Evolutionary conservation across 2,797 vertebrate genomes (phyloP).

Genomic region (Spinus olivaceus): DNA sequence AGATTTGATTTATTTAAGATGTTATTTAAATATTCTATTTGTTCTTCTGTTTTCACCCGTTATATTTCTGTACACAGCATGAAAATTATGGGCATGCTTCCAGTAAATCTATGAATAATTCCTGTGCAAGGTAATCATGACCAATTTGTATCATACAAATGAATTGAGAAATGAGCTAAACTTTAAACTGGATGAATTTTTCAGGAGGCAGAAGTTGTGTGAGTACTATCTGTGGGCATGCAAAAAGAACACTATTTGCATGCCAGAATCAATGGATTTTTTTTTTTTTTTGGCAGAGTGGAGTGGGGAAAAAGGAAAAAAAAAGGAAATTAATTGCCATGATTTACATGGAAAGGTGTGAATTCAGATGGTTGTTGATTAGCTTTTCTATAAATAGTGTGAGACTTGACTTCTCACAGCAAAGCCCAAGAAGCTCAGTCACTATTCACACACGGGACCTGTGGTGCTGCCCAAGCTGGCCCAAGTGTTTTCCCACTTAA

Average conservation of each 20-base stretch:
- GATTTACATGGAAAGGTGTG: not conserved
- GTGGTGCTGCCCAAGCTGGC: rapidly evolving
- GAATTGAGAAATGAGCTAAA: not conserved
- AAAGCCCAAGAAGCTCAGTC: not conserved
- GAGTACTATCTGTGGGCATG: not conserved
- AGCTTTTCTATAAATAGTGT: not conserved
- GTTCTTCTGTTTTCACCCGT: not conserved
- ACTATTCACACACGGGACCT: not conserved
- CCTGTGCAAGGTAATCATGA: not conserved
- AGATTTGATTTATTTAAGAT: not conserved
- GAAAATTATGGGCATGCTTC: not conserved
- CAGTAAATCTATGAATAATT: not conserved
- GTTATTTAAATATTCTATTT: not conserved
- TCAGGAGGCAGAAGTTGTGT: not conserved
- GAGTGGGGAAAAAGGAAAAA: not conserved
- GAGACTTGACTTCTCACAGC: not conserved
- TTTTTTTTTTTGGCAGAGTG: not conserved
- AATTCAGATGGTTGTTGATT: not conserved
- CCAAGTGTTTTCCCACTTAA: not conserved
- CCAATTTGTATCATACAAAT: not conserved
- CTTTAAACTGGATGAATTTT: not conserved
- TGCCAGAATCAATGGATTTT: not conserved
- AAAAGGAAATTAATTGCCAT: not conserved
- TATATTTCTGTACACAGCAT: not conserved
- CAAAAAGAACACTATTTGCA: not conserved